phyloP scores from a whole-genome alignment of 2,888 invertebrate genomes.

The Caenorhabditis sp. region DNA sequence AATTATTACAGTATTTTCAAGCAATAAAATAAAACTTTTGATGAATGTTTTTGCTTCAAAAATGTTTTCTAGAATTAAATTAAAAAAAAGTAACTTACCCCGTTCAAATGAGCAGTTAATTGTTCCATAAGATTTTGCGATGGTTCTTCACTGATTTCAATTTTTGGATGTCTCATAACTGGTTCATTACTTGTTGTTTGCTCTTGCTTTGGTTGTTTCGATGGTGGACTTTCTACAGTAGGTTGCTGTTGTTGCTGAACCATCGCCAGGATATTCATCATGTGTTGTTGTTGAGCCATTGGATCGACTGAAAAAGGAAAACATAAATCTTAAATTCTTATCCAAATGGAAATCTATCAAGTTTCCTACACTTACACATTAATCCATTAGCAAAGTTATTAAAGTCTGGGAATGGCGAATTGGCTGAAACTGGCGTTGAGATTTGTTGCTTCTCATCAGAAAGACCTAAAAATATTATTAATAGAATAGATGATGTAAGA shows the following conservation, averaged over 20 bases:
- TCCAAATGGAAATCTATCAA: not conserved
- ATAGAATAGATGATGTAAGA: no score
- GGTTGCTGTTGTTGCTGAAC: conserved; percentile 28
- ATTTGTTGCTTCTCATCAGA: conserved; percentile 22
- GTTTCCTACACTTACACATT: conserved; percentile 17
- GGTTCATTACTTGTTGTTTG: conserved; percentile 18
- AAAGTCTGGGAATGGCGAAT: conserved; percentile 33
- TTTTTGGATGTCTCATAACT: not conserved
- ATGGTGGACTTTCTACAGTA: conserved; percentile 2
- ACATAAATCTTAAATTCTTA: not conserved
- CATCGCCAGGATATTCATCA: conserved; percentile 31
- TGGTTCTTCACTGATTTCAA: conserved; percentile 4
- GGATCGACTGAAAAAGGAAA: conserved; percentile 34
- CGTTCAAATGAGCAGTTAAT: conserved; percentile 32
- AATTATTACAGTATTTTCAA: no score
- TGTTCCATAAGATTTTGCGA: conserved; percentile 38
- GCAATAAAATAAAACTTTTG: no score
- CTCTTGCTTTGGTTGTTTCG: conserved; percentile 9
- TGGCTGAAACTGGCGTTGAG: conserved; percentile 23
- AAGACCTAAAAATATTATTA: not conserved
- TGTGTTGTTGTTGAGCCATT: conserved; percentile 30
- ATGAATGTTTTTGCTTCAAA: no score
- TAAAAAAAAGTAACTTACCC: no score
- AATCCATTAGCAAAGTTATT: conserved; percentile 26
- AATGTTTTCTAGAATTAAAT: no score